Base-by-base conservation (phyloP, 2,797 vertebrate genomes). In the Geotrypetes seraphini region DNA sequence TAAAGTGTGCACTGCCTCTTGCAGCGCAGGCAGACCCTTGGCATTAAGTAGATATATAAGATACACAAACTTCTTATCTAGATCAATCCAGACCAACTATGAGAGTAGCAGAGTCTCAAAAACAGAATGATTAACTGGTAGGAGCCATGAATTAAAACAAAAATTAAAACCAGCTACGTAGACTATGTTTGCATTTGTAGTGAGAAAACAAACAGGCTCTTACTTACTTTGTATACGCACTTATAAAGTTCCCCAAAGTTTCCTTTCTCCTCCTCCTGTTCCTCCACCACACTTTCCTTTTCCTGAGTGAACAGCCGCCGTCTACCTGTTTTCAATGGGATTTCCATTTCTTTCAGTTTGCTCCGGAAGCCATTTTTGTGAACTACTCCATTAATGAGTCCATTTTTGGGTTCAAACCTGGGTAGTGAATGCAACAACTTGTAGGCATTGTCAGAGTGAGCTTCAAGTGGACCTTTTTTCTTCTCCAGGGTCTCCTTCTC, bases 251-350 rank as follows among this genome's bases (percentile, higher is more conserved):
- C 92, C 7, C 71, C 84, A 63, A 95, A 88, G 67, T 97, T 62
- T 7, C 87, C 83, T 24, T 78, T 78, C 25, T 87, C 84, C 33
- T 88, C 63, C n/a, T 88, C 86, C 29, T 87, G 85, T 1, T 75
- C 71, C 50, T 83, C 81, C 51, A 87, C 89, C 50, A 77, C 83
- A 63, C 78, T 86, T 71, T 89, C 86, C 73, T 90, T 94, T 92
- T 96, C 94, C 89, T 96, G 95, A 95, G 90, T 75, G 53, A 98
- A 97, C 73, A 97, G 88, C 73, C 91, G 85, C 65, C 93, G 86
- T 47, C 94, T 86, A 67, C 95, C 92, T 1, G 83, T 90, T 80
- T 93, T 95, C 28, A 86, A 80, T 53, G 85, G 88, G 60, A 86
- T 65, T 38, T 94, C 91, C 57, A 88, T 77, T 70, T 96, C 90